Conservation (phyloP, 1,140 invertebrate species). For the Halyomorpha halys region DNA sequence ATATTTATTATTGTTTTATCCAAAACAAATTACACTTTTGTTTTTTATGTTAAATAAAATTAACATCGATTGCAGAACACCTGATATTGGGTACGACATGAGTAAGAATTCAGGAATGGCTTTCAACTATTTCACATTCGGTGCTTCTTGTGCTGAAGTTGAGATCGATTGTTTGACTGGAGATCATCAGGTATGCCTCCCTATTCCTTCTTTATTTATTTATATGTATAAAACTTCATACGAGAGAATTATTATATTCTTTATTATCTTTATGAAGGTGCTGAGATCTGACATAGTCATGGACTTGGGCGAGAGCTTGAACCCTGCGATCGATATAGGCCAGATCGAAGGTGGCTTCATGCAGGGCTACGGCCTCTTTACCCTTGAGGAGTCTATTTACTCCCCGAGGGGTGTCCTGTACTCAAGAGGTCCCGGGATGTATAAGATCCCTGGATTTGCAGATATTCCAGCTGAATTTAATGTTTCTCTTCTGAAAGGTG, state of each 20-base stretch:
- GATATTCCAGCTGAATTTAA: conserved; percentile 88
- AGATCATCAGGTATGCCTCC: conserved; percentile 56
- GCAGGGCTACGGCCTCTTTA: conserved; percentile 87
- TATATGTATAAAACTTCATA: conserved; percentile 2
- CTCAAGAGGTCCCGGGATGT: conserved; percentile 80
- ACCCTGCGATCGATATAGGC: conserved; percentile 92
- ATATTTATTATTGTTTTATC: too few relatives aligned
- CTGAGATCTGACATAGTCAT: conserved; percentile 86
- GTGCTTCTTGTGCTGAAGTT: conserved; percentile 66
- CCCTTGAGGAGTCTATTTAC: conserved; percentile 79
- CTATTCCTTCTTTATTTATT: background rate
- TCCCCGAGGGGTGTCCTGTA: conserved; percentile 69
- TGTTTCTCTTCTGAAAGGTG: conserved; percentile 79
- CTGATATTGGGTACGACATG: conserved; percentile 64
- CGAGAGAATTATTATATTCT: conserved; percentile 16
- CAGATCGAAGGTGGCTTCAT: conserved; percentile 91
- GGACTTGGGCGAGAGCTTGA: conserved; percentile 86
- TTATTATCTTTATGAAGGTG: conserved; percentile 43
- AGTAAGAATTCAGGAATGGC: conserved; percentile 56
- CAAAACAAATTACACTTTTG: too few relatives aligned
- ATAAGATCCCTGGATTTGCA: conserved; percentile 83
- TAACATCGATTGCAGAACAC: conserved; percentile 42
- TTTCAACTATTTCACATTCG: conserved; percentile 75
- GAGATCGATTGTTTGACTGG: conserved; percentile 83
- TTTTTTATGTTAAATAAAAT: background rate